Percentiles rank a stretch among this genome's conserved stretches.
Conservation (phyloP, 2,797 vertebrate species). For the Cheirogaleus major region DNA sequence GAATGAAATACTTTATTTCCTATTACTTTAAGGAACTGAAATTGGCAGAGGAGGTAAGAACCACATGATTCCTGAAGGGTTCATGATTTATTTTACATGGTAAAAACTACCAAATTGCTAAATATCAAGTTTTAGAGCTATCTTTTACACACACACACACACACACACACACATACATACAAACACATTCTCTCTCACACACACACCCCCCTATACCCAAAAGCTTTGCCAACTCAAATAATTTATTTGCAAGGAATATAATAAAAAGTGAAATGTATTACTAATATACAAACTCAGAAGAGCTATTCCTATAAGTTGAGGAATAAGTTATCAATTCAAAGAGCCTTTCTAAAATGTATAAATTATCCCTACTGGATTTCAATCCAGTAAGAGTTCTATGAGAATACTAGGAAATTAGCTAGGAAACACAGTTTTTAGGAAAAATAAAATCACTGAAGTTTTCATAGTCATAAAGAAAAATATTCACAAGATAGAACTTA, state of each 20-base stretch:
- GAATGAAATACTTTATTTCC: conserved; percentile 79
- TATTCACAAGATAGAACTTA: conserved; percentile 97
- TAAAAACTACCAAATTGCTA: conserved; percentile 80
- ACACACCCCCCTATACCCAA: neutral
- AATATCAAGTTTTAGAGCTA: conserved; percentile 76
- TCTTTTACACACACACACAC: conserved; percentile 37
- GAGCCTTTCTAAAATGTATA: neutral
- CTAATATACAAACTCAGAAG: neutral
- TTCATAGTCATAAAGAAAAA: conserved; percentile 83
- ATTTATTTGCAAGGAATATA: conserved; percentile 40
- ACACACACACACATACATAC: neutral
- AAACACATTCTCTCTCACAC: neutral
- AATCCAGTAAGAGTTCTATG: conserved; percentile 56
- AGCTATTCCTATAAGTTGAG: neutral
- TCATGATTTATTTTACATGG: conserved; percentile 80
- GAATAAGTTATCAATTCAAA: neutral
- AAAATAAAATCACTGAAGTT: conserved; percentile 81
- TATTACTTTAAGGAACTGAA: conserved; percentile 84
- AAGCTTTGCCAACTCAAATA: conserved; percentile 82
- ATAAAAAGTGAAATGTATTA: conserved; percentile 50
- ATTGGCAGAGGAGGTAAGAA: conserved; percentile 78
- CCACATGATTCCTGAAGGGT: conserved; percentile 76
- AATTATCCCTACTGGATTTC: conserved; percentile 61
- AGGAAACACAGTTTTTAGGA: conserved; percentile 85
- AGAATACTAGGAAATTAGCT: conserved; percentile 77